A percentile compares a stretch with the other conserved stretches of the same genome.
Conservation (phyloP, 2,888 invertebrate genomes). For the Calameuta filiformis region DNA sequence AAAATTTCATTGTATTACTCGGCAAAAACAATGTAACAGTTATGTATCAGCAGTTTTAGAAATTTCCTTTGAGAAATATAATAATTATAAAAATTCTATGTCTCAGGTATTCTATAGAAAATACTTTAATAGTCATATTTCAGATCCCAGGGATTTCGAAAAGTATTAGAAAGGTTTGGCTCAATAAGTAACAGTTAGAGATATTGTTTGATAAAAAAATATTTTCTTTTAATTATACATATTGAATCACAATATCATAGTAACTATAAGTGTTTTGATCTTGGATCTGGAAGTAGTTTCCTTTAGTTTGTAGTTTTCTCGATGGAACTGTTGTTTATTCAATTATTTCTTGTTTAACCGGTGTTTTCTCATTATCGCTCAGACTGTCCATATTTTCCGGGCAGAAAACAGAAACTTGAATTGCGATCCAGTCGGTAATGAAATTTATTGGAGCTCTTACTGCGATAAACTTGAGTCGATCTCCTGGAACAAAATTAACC, state of each 20-base stretch:
- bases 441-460: conserved; percentile 32
- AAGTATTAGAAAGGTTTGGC: not conserved
- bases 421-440: conserved; percentile 34
- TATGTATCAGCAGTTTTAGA: too few relatives aligned
- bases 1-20: too few relatives aligned
- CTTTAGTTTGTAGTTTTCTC: not conserved
- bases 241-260: not conserved
- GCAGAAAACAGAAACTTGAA: conserved; percentile 26
- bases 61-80: too few relatives aligned
- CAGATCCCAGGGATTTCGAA: too few relatives aligned
- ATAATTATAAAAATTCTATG: too few relatives aligned
- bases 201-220: not conserved
- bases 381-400: not conserved
- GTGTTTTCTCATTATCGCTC: not conserved
- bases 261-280: not conserved
- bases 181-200: not conserved
- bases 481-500: conserved; percentile 25
- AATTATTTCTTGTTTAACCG: not conserved
- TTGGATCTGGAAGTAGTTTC: not conserved
- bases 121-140: too few relatives aligned
- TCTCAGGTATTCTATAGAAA: too few relatives aligned
- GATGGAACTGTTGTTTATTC: not conserved
- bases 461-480: conserved; percentile 37
- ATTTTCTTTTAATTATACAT: not conserved
- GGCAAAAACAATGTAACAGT: not conserved